Percentiles rank a stretch among this genome's conserved stretches.
These are phyloP conservation scores for Colius striatus DNA, from an alignment of 2,113 vertebrate species.

Conservation along the genomic window DNA sequence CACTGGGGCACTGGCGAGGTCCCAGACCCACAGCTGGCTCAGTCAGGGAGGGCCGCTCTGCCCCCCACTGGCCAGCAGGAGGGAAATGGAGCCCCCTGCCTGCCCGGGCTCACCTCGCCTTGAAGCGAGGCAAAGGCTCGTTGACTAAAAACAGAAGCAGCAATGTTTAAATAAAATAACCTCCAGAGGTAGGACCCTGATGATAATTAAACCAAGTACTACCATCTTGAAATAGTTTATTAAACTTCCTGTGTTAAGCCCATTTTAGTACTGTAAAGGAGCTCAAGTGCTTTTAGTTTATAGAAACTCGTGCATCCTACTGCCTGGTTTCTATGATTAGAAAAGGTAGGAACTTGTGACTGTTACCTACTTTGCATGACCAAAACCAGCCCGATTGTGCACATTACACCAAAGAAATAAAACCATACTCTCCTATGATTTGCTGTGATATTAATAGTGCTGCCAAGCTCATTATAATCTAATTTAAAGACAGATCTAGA, in stretches of 20 bases:
- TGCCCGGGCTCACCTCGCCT: not conserved
- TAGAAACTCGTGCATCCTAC: not conserved
- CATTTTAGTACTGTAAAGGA: not conserved
- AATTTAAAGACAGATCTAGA: constrained; percentile 64
- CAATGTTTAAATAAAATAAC: constrained; percentile 11
- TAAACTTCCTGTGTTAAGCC: not conserved
- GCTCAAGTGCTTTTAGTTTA: constrained; percentile 38
- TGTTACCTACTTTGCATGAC: constrained; percentile 7
- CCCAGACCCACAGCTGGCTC: not conserved
- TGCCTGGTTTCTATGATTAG: constrained; percentile 56
- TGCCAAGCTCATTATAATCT: constrained; percentile 64
- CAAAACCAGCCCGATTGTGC: not conserved
- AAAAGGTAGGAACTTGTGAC: not conserved
- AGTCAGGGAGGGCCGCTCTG: too few species aligned
- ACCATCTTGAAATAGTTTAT: constrained; percentile 1
- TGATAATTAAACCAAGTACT: not conserved
- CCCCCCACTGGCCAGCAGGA: too few species aligned
- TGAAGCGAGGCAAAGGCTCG: not conserved
- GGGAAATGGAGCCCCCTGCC: not conserved
- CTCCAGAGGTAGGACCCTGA: not conserved
- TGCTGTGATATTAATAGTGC: constrained; percentile 55
- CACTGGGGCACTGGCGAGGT: too few species aligned
- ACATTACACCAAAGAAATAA: not conserved
- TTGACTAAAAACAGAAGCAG: not conserved
- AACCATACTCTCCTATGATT: constrained; percentile 12